Percentiles rank a stretch among this genome's conserved stretches.
Evolutionary conservation across 2,113 vertebrate species (phyloP).

Genomic region (Aix galericulata): DNA sequence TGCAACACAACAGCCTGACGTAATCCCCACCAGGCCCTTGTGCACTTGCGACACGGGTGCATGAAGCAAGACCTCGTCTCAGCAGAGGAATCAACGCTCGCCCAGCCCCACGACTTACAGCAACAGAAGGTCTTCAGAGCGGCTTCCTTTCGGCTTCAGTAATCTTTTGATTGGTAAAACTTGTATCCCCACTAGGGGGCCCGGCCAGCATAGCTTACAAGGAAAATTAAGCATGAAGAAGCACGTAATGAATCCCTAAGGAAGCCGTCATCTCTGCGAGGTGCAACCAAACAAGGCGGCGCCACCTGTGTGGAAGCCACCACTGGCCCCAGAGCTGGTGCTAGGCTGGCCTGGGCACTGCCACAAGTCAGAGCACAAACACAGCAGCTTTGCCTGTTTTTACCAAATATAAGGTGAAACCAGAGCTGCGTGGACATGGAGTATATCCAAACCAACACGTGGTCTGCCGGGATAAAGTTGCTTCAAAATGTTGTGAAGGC

Average conservation of each 20-base stretch:
- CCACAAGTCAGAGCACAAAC: background rate
- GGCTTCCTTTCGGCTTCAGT: background rate
- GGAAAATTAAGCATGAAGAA: background rate
- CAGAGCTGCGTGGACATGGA: background rate
- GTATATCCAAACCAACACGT: background rate
- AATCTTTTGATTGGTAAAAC: background rate
- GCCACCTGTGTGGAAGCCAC: fast-evolving
- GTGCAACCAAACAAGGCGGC: fast-evolving
- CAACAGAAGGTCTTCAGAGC: background rate
- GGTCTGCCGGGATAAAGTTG: background rate
- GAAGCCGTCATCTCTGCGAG: background rate
- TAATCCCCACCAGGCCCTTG: no score
- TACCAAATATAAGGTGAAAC: background rate
- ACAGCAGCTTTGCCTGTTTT: background rate
- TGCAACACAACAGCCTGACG: background rate
- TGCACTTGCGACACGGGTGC: background rate
- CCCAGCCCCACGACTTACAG: background rate
- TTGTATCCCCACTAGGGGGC: fast-evolving
- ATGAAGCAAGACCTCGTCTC: background rate
- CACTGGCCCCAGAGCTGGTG: background rate
- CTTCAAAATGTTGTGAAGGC: background rate
- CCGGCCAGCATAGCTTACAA: background rate
- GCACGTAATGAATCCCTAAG: background rate
- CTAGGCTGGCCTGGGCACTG: background rate
- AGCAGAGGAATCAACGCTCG: fast-evolving